phyloP scores from a whole-genome alignment of 2,888 invertebrate genomes.

The Habrosyne pyritoides region DNA sequence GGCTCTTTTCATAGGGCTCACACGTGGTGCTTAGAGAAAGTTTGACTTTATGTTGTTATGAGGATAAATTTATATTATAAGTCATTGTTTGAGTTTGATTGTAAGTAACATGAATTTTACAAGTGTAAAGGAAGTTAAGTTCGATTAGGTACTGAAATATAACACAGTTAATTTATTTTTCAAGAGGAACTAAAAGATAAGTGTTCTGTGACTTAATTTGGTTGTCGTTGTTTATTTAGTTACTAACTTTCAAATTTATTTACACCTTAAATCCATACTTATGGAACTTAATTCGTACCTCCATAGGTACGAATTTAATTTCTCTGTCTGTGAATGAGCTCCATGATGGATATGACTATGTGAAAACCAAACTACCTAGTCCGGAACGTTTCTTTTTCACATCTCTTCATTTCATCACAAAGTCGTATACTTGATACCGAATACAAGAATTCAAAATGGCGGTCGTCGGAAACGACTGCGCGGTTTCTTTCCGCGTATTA shows the following conservation, averaged over 20 bases:
- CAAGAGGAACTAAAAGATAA: not conserved
- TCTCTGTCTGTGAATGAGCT: not conserved
- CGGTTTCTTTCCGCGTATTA: slow-evolving; percentile 80
- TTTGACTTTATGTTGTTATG: not conserved
- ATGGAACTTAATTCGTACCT: too few species aligned
- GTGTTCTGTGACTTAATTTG: not conserved
- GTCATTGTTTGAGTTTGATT: too few species aligned
- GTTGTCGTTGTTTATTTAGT: not conserved
- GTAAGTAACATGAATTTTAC: not conserved
- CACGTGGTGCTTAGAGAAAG: slow-evolving; percentile 29
- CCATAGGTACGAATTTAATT: not conserved
- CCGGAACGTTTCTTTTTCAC: not conserved
- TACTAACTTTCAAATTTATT: too few species aligned
- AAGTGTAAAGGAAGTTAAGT: not conserved
- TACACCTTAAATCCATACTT: too few species aligned
- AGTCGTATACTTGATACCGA: slow-evolving; percentile 36
- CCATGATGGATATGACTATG: not conserved
- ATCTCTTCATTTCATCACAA: slow-evolving; percentile 2
- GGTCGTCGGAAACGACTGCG: slow-evolving; percentile 57
- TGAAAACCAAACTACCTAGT: not conserved
- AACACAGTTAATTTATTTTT: too few species aligned
- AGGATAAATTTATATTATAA: not conserved
- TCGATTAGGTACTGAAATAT: too few species aligned
- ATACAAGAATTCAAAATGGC: slow-evolving; percentile 76
- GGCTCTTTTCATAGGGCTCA: slow-evolving; percentile 45